Evolutionary conservation across 1,140 invertebrate genomes (phyloP), one percentile per base, ranked within the genome.

Genomic region (Drosophila bifasciata): DNA sequence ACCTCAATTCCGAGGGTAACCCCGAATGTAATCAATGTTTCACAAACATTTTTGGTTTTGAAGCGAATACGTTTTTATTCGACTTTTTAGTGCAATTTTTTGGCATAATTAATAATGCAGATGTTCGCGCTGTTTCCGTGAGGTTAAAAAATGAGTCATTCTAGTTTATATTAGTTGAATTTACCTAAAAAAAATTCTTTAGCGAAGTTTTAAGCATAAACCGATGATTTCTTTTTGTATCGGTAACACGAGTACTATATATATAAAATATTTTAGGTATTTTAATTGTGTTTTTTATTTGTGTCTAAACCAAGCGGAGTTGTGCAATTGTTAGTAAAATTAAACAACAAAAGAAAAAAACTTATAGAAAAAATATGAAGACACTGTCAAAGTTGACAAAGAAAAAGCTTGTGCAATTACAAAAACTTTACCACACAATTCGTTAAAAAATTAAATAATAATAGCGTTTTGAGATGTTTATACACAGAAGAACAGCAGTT

Each of bases 301-400:
- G 58, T 72, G 41, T 62, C 76, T 76, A 85, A 79, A 80, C 61
- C 66, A 86, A 76, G 48, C 45, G 76, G 76, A 76, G 63, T 80
- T 85, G 80, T 85, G 80, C 80, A 85, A 85, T 85, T 85, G 67
- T 76, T 85, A 85, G 80, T 73, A 76, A 80, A 85, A 76, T 80
- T 80, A 73, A 72, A 58, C 61, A 75, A 57, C 41, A 72, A 67
- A 56, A n/a, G n/a, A 28, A 46, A 49, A 66, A 72, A 61, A 45
- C 72, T 70, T 81, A 83, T 60, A 77, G 40, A 69, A 73, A 73
- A 36, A 81, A 75, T 64, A 55, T 32, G 21, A 13, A 32, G 60
- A 63, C 56, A 36, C 16, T 68, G 68, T 61, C 51, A 16, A 63
- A 70, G 56, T 66, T 71, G 36, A 69, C 48, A 83, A 59, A 32